These are phyloP conservation scores for rabbit (Oryctolagus cuniculus) DNA, from an alignment of 2,113 vertebrate species.

Conservation along the genomic window DNA sequence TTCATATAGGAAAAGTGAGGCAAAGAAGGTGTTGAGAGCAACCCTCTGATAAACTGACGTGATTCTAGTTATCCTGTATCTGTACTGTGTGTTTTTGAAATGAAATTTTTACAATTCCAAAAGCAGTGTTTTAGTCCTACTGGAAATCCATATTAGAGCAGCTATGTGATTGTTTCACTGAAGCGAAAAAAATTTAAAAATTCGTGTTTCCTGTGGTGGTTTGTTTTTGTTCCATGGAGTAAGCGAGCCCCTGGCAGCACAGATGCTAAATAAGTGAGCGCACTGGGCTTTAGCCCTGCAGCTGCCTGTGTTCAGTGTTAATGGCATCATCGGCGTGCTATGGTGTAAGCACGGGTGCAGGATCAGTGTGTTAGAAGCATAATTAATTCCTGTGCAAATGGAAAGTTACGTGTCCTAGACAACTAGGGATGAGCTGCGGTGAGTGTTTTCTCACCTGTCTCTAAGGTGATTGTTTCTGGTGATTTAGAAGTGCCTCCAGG, in stretches of 20 bases:
- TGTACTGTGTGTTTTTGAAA: conserved; percentile 79
- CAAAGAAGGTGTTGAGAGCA: conserved; percentile 64
- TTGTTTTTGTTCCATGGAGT: conserved; percentile 81
- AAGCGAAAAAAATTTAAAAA: conserved; percentile 79
- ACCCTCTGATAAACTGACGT: conserved; percentile 62
- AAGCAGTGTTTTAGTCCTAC: conserved; percentile 70
- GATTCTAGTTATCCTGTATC: conserved; percentile 57
- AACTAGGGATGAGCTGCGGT: not conserved
- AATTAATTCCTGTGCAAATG: not conserved
- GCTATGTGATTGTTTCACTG: conserved; percentile 78
- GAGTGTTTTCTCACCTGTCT: not conserved
- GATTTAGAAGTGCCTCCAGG: not conserved
- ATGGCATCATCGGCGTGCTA: not conserved
- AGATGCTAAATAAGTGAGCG: not conserved
- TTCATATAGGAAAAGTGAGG: conserved; percentile 66
- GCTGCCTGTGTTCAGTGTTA: not conserved
- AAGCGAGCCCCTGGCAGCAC: not conserved
- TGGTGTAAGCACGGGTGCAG: not conserved
- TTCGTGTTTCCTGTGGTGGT: conserved; percentile 72
- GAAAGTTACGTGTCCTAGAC: conserved; percentile 35
- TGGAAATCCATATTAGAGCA: not conserved
- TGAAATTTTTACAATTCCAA: conserved; percentile 74
- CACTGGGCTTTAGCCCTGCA: not conserved
- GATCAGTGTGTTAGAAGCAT: not conserved
- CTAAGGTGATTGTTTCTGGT: not conserved